Conservation (phyloP, 2,797 vertebrate species). For the Tapirus indicus region DNA sequence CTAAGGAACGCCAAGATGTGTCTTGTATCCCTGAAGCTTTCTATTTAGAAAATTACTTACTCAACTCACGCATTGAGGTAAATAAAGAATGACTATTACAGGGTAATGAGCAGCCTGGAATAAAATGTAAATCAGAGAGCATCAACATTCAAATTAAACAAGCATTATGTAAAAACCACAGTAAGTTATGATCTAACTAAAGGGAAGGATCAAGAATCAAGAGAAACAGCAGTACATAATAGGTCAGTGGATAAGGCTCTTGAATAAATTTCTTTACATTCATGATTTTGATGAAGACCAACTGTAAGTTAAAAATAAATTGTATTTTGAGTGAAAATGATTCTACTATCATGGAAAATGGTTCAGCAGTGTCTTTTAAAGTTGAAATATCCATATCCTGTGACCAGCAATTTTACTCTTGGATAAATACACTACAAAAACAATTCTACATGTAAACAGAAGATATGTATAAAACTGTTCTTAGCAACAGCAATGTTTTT, state of each 20-base stretch:
- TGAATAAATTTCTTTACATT: neutral
- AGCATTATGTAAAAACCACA: neutral
- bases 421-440: neutral
- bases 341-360: neutral
- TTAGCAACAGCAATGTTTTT: neutral
- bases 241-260: neutral
- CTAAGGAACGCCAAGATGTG: neutral
- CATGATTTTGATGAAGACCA: neutral
- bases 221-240: neutral
- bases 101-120: neutral
- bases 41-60: neutral
- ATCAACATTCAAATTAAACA: neutral
- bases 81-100: neutral
- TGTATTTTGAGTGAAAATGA: neutral
- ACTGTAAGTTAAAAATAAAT: neutral
- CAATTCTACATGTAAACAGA: neutral
- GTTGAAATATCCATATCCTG: neutral
- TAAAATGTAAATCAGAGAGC: neutral
- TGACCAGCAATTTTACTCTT: neutral
- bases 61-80: neutral
- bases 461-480: neutral
- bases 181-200: neutral
- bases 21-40: neutral
- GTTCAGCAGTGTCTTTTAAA: neutral
- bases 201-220: neutral